Percentiles rank a stretch among this genome's conserved stretches.
These are phyloP conservation scores for Epicauta chinensis DNA, from an alignment of 1,140 invertebrate species.

Conservation along the genomic window DNA sequence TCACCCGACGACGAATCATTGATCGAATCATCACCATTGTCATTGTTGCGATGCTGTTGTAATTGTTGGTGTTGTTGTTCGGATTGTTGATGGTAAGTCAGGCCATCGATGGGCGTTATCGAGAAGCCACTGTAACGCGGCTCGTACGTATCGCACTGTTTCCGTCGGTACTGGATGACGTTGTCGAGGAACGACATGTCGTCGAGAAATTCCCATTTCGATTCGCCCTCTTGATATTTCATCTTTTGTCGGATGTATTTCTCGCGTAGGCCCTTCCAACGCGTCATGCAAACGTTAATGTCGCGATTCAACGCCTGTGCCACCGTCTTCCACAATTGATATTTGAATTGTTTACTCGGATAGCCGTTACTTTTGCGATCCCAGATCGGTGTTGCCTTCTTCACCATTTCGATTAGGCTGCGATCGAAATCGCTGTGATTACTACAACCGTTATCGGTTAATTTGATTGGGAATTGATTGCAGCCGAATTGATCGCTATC, in stretches of 20 bases:
- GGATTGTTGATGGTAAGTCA: conserved; percentile 3
- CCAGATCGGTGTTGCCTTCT: conserved; percentile 26
- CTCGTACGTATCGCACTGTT: conserved; percentile 10
- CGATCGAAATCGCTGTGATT: conserved; percentile 25
- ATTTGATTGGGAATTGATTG: background rate
- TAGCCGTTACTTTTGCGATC: conserved; percentile 28
- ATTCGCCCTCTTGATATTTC: conserved; percentile 26
- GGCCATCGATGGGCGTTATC: conserved; percentile 5
- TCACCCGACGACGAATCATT: conserved; percentile 19
- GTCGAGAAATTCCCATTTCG: conserved; percentile 32
- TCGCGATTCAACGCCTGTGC: conserved; percentile 22
- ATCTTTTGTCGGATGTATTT: conserved; percentile 33
- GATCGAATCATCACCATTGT: conserved; percentile 17
- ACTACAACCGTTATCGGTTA: background rate
- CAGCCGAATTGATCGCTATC: background rate
- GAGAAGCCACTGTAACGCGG: background rate
- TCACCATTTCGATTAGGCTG: conserved; percentile 24
- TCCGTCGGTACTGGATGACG: conserved; percentile 30
- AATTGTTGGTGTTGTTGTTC: conserved; percentile 6
- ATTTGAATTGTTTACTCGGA: conserved; percentile 26
- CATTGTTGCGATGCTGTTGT: conserved; percentile 4
- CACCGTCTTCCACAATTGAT: conserved; percentile 26
- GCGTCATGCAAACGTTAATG: conserved; percentile 22
- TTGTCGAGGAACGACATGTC: conserved; percentile 28
- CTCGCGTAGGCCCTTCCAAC: conserved; percentile 32